Evolutionary conservation across 2,797 vertebrate species (phyloP), one percentile per base, ranked within the genome.

Genomic region (Lacerta bilineata): DNA sequence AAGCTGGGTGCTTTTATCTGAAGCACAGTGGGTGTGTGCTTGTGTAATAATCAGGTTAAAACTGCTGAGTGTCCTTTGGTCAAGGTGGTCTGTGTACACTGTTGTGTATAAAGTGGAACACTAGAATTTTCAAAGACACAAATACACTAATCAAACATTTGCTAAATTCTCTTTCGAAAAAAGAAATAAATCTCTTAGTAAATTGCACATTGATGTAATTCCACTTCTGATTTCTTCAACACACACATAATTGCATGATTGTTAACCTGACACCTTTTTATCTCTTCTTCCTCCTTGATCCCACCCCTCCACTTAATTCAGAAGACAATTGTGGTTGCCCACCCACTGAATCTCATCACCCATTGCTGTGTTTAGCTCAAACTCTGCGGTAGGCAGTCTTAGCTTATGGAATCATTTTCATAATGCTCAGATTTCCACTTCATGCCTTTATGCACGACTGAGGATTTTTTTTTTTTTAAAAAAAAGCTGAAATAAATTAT

Each of bases 321-420:
- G 61, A 89, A 85, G 93, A 89, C 85, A 90, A 91, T 96, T 96
- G 96, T 93, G 80, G 91, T 90, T 80, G 87, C 83, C 94, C 89
- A 87, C 96, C 94, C 90, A 91, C 96, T 96, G 96, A 95, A 95
- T 89, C 84, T 95, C 93, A 94, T 97, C 94, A 92, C 85, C 93
- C 92, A 91, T 89, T 90, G 93, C 87, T 95, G 94, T 94, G 93
- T 92, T 97, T 95, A 96, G 95, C 93, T 95, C 93, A 92, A 96
- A 92, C 87, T 83, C 89, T 94, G 92, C 94, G 95, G 95, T 90
- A 96, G 94, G 95, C 43, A 94, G 87, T 92, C 88, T 95, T 93
- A 91, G 93, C 90, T 96, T 96, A 91, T 92, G 94, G 96, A 97
- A 96, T 95, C 93, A 96, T 97, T 97, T 96, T 94, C 93, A 94